phyloP scores from a whole-genome alignment of 2,113 vertebrate genomes.

The Argyrosomus japonicus region DNA sequence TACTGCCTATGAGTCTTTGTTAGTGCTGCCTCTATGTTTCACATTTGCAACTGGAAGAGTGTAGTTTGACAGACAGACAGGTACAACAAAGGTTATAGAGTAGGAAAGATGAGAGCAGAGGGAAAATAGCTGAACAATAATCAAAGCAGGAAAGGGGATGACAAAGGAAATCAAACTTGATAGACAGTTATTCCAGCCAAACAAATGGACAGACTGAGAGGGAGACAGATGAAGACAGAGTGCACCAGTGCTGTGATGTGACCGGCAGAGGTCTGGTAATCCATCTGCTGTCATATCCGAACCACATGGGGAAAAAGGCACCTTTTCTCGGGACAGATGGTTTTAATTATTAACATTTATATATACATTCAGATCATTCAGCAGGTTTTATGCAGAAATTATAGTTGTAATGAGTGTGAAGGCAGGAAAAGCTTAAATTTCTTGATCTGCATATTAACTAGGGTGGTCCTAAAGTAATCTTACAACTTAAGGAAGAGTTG shows the following conservation, averaged over 20 bases:
- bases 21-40: constrained; percentile 22
- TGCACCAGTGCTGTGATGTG: constrained; percentile 31
- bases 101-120: background rate
- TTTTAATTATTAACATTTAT: constrained; percentile 21
- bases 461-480: background rate
- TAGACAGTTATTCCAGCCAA: background rate
- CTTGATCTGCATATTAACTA: background rate
- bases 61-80: background rate
- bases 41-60: background rate
- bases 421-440: background rate
- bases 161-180: background rate
- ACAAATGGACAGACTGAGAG: constrained; percentile 7
- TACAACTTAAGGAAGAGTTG: background rate
- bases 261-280: constrained; percentile 40
- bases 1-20: background rate
- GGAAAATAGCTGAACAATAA: background rate
- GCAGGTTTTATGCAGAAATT: background rate
- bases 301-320: background rate
- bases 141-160: background rate
- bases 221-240: constrained; percentile 41
- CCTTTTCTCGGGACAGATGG: constrained; percentile 30
- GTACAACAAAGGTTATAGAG: background rate
- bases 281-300: constrained; percentile 30
- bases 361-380: constrained; percentile 1
- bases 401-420: background rate